A percentile compares a stretch with the other conserved stretches of the same genome.
phyloP scores from a whole-genome alignment of 2,888 invertebrate species.

The Pelosia muscerda region DNA sequence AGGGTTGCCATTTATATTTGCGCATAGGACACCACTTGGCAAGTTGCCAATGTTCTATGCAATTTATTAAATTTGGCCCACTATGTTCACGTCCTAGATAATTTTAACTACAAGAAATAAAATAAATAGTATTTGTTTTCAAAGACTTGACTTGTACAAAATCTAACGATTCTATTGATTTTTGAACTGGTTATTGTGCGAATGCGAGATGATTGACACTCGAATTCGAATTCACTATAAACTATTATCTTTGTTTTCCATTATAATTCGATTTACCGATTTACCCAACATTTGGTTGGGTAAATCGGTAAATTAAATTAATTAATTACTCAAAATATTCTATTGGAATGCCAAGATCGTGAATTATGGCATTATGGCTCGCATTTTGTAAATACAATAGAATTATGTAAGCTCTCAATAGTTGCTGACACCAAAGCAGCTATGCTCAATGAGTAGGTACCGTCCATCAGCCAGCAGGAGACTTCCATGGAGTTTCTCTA shows the following conservation, averaged over 20 bases:
- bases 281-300: too few species aligned
- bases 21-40: slow-evolving; percentile 15
- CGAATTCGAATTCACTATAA: slow-evolving; percentile 20
- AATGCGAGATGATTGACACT: slow-evolving; percentile 18
- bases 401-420: background rate
- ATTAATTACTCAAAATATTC: slow-evolving; percentile 18
- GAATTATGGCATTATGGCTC: background rate
- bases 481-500: too few species aligned
- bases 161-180: slow-evolving; percentile 3
- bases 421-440: too few species aligned
- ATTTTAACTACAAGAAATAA: slow-evolving; percentile 6
- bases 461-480: too few species aligned
- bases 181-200: background rate
- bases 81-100: slow-evolving; percentile 14
- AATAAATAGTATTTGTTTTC: slow-evolving; percentile 8
- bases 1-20: slow-evolving; percentile 9
- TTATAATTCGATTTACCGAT: slow-evolving; percentile 12
- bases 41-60: slow-evolving; percentile 13
- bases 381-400: background rate
- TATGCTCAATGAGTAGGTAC: too few species aligned
- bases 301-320: too few species aligned
- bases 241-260: slow-evolving; percentile 17
- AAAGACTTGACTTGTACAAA: background rate
- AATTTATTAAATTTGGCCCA: slow-evolving; percentile 18
- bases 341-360: background rate